These are phyloP conservation scores for Clarias laeviceps DNA, from an alignment of 2,797 vertebrate genomes.

Conservation along the genomic window DNA sequence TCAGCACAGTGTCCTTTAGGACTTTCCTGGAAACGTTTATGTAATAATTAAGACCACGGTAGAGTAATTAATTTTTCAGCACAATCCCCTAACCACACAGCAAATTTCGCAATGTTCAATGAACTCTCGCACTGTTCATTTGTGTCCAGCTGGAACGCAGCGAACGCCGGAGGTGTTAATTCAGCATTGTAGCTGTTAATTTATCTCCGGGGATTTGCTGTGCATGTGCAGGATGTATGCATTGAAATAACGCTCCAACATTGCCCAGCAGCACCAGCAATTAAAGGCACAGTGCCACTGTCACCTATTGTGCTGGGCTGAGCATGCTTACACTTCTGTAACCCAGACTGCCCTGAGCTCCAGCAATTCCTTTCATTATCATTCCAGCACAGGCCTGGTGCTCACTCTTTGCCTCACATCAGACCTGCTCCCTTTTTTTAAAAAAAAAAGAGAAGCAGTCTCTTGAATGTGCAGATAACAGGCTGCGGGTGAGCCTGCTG, in stretches of 20 bases:
- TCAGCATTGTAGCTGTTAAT: conserved; percentile 45
- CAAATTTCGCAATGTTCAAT: conserved; percentile 4
- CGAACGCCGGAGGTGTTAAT: conserved; percentile 55
- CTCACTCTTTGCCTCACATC: conserved; percentile 33
- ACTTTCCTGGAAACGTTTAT: neutral
- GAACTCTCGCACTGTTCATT: conserved; percentile 16
- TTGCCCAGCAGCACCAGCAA: neutral
- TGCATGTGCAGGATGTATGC: conserved; percentile 50
- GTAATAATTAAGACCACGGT: conserved; percentile 15
- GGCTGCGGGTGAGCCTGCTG: conserved; percentile 22
- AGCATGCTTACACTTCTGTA: neutral
- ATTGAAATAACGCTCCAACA: conserved; percentile 50
- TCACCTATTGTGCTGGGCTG: neutral
- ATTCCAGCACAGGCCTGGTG: conserved; percentile 52
- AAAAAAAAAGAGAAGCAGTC: neutral
- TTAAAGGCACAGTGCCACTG: conserved; percentile 15
- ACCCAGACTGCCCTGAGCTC: conserved; percentile 5
- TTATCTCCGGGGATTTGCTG: conserved; percentile 43
- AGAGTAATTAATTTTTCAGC: conserved; percentile 23
- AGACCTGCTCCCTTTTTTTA: conserved; percentile 26
- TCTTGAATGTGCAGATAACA: conserved; percentile 29
- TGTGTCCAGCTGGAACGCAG: conserved; percentile 8
- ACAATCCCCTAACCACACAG: conserved; percentile 2
- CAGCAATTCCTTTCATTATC: conserved; percentile 58
- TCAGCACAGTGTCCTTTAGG: neutral